These are phyloP conservation scores for Halocynthia aurantium DNA, from an alignment of 23 tunicate genomes.

Conservation along the genomic window DNA sequence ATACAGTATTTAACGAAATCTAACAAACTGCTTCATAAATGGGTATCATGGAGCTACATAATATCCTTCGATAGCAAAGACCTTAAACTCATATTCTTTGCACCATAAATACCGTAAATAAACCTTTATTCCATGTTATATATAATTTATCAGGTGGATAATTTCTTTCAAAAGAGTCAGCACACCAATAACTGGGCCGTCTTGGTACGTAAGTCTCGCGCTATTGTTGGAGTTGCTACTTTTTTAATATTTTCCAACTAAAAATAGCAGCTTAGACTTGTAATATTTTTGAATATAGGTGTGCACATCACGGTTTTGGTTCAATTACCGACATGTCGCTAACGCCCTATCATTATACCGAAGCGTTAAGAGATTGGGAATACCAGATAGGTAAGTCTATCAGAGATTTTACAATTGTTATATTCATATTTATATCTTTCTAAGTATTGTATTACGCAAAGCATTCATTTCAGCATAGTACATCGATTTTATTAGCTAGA, in stretches of 20 bases:
- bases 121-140: neutral
- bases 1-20: no score
- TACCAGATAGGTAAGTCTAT: conserved; percentile 66
- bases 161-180: conserved; percentile 40
- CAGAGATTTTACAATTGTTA: no score
- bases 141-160: conserved; percentile 25
- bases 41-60: no score
- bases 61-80: no score
- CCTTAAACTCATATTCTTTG: no score
- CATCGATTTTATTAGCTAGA: neutral
- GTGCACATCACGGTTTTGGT: conserved; percentile 92
- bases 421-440: no score
- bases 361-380: conserved; percentile 87
- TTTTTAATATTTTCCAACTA: neutral
- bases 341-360: conserved; percentile 83
- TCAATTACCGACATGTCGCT: conserved; percentile 94
- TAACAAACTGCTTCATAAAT: no score
- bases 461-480: no score
- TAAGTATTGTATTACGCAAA: no score
- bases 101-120: no score
- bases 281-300: conserved; percentile 26
- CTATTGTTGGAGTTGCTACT: neutral
- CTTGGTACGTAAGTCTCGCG: conserved; percentile 45
- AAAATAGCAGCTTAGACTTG: neutral
- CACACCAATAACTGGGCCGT: conserved; percentile 96